Conservation (phyloP, 2,888 invertebrate species). For the Gymnocheta viridis region DNA sequence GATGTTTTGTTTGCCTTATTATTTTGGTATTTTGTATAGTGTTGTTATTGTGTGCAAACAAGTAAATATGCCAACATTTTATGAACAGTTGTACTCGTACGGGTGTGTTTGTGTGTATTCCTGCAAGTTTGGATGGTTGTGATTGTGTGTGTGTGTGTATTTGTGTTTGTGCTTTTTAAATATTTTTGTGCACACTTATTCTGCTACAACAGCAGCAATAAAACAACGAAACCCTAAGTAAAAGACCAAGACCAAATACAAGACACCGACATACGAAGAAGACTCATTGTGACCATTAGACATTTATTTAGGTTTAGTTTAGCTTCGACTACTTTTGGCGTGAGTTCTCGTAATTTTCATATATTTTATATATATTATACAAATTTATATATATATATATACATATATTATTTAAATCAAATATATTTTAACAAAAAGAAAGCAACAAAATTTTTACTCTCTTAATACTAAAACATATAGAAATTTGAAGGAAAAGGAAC, state of each 20-base stretch:
- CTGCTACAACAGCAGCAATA: slow-evolving; percentile 2
- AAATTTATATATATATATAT: slow-evolving; percentile 35
- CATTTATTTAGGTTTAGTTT: slow-evolving; percentile 69
- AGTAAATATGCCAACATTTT: slow-evolving; percentile 69
- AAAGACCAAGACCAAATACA: slow-evolving; percentile 67
- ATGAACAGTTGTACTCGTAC: background rate
- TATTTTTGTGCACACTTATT: slow-evolving; percentile 34
- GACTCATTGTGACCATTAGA: slow-evolving; percentile 70
- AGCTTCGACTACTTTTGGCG: slow-evolving; percentile 70
- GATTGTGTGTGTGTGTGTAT: slow-evolving; percentile 23
- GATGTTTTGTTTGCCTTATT: slow-evolving; percentile 61
- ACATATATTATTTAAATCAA: slow-evolving; percentile 62
- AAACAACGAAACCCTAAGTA: slow-evolving; percentile 59
- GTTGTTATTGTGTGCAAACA: slow-evolving; percentile 48
- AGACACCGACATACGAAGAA: slow-evolving; percentile 66
- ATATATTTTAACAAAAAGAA: slow-evolving; percentile 57
- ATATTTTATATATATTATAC: slow-evolving; percentile 56
- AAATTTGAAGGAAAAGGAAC: slow-evolving; percentile 31
- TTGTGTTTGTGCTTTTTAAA: slow-evolving; percentile 24
- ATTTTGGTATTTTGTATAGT: slow-evolving; percentile 46
- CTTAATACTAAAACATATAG: slow-evolving; percentile 48
- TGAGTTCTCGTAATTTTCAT: slow-evolving; percentile 67
- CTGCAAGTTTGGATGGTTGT: too few relatives aligned
- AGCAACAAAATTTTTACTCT: slow-evolving; percentile 46
- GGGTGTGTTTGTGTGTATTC: background rate